Evolutionary conservation across 2,113 vertebrate species (phyloP).

Genomic region (Thinocorus orbignyianus): DNA sequence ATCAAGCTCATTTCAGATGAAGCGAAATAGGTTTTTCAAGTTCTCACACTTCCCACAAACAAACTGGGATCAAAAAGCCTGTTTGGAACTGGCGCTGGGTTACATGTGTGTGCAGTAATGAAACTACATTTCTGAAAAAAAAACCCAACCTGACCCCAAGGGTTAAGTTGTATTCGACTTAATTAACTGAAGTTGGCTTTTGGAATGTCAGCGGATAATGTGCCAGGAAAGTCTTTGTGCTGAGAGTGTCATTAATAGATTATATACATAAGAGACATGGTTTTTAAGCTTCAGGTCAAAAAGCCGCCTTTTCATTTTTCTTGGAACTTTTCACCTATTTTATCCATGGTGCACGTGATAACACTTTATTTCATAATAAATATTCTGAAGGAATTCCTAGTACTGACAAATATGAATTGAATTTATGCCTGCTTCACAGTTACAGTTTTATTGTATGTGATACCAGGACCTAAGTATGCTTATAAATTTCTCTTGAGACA

Average conservation of each 20-base stretch:
- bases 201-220: conserved; percentile 12
- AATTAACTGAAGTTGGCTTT: conserved; percentile 20
- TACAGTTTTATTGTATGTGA: neutral
- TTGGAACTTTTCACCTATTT: conserved; percentile 14
- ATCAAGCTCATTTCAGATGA: neutral
- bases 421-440: neutral
- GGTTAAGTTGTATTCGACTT: neutral
- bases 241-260: conserved; percentile 46
- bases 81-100: neutral
- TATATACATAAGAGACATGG: conserved; percentile 26
- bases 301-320: neutral
- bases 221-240: conserved; percentile 34
- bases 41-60: neutral
- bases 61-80: neutral
- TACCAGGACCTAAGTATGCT: neutral
- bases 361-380: conserved; percentile 13
- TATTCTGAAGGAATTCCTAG: neutral
- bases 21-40: neutral
- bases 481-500: neutral
- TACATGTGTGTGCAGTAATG: neutral
- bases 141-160: neutral
- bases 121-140: neutral
- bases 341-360: conserved; percentile 4
- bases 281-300: conserved; percentile 54
- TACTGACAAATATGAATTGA: neutral